phyloP scores from a whole-genome alignment of 1,140 invertebrate genomes.

The Pachypeltis micranthus region DNA sequence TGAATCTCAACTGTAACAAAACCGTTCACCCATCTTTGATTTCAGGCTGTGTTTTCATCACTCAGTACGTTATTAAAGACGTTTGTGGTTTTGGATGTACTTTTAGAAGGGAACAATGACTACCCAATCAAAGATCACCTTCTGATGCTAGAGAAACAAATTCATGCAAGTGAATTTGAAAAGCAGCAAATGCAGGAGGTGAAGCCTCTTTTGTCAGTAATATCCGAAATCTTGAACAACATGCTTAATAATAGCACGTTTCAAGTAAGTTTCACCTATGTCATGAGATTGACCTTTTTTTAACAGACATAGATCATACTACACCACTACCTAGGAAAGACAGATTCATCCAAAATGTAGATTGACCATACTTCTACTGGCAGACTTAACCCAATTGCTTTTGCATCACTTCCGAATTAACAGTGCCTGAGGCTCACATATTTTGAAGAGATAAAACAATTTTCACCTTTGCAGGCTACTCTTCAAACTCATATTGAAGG shows the following conservation, averaged over 20 bases:
- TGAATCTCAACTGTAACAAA: constrained; percentile 7
- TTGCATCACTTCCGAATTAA: too few relatives aligned
- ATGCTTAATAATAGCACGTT: neutral
- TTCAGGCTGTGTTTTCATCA: constrained; percentile 10
- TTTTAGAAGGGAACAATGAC: neutral
- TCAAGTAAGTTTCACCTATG: neutral
- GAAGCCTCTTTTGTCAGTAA: neutral
- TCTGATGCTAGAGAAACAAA: constrained; percentile 11
- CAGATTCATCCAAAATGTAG: too few relatives aligned
- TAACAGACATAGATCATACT: too few relatives aligned
- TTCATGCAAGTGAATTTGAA: neutral
- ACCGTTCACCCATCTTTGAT: constrained; percentile 9
- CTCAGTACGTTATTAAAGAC: constrained; percentile 10
- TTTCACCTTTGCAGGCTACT: constrained; percentile 32
- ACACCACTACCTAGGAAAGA: too few relatives aligned
- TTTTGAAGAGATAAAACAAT: constrained; percentile 12
- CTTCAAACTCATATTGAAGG: constrained; percentile 18
- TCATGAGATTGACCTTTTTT: neutral
- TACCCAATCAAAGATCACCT: constrained; percentile 10
- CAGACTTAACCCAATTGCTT: too few relatives aligned
- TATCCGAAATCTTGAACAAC: neutral
- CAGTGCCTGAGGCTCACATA: too few relatives aligned
- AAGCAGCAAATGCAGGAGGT: neutral
- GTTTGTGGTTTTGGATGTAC: constrained; percentile 7
- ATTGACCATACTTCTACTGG: too few relatives aligned